Conservation (phyloP, 2,797 vertebrate species). For the Mallotus villosus region DNA sequence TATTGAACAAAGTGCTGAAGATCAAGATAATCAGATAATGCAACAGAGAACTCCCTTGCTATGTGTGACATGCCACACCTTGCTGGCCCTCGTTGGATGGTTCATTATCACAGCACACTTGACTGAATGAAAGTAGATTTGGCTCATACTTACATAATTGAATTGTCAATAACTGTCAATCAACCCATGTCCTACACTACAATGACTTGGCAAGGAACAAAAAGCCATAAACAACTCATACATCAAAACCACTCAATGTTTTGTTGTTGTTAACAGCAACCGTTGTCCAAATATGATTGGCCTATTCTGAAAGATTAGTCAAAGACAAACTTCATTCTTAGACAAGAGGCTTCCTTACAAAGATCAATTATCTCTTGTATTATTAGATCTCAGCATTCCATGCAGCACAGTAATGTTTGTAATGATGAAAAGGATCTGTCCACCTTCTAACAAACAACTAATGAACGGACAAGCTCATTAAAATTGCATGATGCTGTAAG, state of each 20-base stretch:
- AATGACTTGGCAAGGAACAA: neutral
- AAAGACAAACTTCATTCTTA: slow-evolving; percentile 3
- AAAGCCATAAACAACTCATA: neutral
- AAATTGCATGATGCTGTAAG: slow-evolving; percentile 6
- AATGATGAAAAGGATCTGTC: slow-evolving; percentile 7
- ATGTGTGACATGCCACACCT: neutral
- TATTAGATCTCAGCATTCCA: neutral
- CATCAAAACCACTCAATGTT: neutral
- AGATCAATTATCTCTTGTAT: neutral
- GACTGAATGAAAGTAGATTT: too few species aligned
- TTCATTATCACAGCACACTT: neutral
- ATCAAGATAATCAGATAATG: neutral
- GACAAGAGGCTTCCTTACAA: slow-evolving; percentile 6
- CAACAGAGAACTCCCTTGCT: neutral
- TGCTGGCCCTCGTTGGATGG: neutral
- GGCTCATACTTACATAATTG: too few species aligned
- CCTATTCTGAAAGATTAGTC: neutral
- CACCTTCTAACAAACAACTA: neutral
- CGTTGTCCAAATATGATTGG: slow-evolving; percentile 19
- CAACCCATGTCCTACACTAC: too few species aligned
- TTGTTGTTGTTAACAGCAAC: neutral
- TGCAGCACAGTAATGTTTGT: neutral
- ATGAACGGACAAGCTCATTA: slow-evolving; percentile 11
- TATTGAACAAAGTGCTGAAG: slow-evolving; percentile 3
- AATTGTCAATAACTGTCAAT: too few species aligned